Percentiles rank a stretch among this genome's conserved stretches.
Evolutionary conservation across 2,888 invertebrate genomes (phyloP).

Genomic region (Biston betularia): DNA sequence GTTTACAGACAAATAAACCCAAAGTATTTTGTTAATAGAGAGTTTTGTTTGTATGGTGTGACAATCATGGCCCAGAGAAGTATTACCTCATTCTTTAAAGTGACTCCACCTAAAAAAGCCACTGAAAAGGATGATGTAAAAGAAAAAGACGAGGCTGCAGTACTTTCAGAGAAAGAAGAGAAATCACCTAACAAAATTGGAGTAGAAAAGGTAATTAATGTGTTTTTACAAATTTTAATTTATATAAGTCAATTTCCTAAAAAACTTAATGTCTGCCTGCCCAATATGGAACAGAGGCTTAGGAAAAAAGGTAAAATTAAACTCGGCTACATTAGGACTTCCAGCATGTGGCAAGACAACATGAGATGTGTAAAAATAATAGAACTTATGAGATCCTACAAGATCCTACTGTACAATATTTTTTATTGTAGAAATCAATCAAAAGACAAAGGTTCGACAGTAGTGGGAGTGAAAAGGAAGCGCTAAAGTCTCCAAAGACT

Average conservation of each 20-base stretch:
- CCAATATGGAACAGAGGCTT: no score
- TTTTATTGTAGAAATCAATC: slow-evolving; percentile 55
- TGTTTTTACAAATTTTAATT: not conserved
- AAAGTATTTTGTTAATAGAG: slow-evolving; percentile 13
- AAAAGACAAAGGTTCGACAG: slow-evolving; percentile 71
- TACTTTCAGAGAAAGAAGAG: slow-evolving; percentile 3
- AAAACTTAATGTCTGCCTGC: not conserved
- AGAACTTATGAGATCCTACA: no score
- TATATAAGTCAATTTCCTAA: not conserved
- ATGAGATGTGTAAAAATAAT: no score
- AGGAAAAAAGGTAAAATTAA: no score
- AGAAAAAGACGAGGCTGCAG: slow-evolving; percentile 27
- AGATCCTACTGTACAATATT: no score
- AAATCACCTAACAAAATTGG: slow-evolving; percentile 41
- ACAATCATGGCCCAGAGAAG: slow-evolving; percentile 77
- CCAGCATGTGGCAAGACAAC: no score
- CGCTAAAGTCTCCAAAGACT: slow-evolving; percentile 42
- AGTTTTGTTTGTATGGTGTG: slow-evolving; percentile 4
- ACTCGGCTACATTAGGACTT: no score
- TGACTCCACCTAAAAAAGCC: slow-evolving; percentile 65
- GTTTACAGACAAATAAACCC: slow-evolving; percentile 10
- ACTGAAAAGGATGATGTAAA: slow-evolving; percentile 39
- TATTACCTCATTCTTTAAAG: slow-evolving; percentile 79
- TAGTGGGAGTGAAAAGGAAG: slow-evolving; percentile 63
- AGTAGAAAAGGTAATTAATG: slow-evolving; percentile 45